phyloP scores from a whole-genome alignment of 2,113 vertebrate species.

The Cephalophus harveyi region DNA sequence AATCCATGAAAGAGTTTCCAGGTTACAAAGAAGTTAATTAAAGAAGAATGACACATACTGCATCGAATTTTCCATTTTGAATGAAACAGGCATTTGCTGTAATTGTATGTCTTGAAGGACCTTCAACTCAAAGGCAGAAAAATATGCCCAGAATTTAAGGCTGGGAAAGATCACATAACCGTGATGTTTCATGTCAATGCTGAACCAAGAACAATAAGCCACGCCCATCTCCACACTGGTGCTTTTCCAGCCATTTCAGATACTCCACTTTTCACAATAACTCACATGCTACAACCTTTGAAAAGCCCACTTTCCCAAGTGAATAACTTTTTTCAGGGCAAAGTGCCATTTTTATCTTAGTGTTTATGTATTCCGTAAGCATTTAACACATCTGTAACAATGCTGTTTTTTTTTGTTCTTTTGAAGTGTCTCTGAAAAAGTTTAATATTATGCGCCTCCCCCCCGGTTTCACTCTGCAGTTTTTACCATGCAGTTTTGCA shows the following conservation, averaged over 20 bases:
- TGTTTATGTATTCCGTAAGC: not conserved
- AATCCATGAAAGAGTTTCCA: not conserved
- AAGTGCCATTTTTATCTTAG: not conserved
- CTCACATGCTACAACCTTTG: not conserved
- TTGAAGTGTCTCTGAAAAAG: not conserved
- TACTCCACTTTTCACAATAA: not conserved
- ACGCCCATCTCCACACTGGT: not conserved
- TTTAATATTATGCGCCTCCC: not conserved
- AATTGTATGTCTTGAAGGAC: not conserved
- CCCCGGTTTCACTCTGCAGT: not conserved
- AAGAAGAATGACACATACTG: not conserved
- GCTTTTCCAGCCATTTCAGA: not conserved
- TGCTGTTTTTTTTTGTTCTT: not conserved
- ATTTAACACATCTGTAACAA: not conserved
- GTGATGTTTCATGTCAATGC: not conserved
- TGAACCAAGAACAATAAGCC: not conserved
- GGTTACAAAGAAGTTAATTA: constrained; percentile 38
- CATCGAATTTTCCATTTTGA: constrained; percentile 11
- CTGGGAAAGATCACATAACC: not conserved
- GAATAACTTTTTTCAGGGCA: not conserved
- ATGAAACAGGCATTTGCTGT: not conserved
- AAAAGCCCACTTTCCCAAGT: too few relatives aligned
- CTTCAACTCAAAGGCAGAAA: not conserved
- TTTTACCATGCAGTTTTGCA: not conserved
- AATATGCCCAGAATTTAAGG: not conserved